Base-by-base conservation (phyloP, 64 coral and sea anemone genomes). In the Pachyseris speciosa region DNA sequence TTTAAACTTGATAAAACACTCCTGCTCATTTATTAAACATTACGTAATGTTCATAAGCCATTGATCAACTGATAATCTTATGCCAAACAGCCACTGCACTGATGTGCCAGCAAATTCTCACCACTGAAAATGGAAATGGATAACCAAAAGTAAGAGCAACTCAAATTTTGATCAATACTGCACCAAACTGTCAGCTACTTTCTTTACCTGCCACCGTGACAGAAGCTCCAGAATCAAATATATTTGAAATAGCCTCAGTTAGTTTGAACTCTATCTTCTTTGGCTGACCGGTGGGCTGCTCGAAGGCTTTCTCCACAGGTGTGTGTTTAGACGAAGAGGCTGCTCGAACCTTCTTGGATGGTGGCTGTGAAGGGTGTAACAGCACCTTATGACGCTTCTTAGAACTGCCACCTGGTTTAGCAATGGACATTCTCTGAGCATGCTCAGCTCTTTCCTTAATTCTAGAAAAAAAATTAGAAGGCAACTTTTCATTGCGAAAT, bases 191-290 rank as follows among this genome's bases (percentile, higher is more conserved):
- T 27, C 17, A 78, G 27, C 0, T 8, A 55, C 13, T 32, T 17
- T 22, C 3, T 47, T 81, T 61, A 81, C 85, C 64, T 63, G 16
- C 33, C 42, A 32, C 15, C 19, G 43, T 24, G 53, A 7, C 25
- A 3, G 79, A 70, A 42, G 90, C 80, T 57, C 72, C 93, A 50
- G 80, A 81, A 28, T 99, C 97, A 93, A 99, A 99, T 72, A 99
- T 95, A 29, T 90, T 87, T 27, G 97, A 92, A 28, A 98, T 95
- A 1, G 93, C 85, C 71, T 99, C 94, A 2, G 79, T 89, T 22
- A 99, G 81, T 57, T 95, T 95, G 52, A 99, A 92, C 51, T 79
- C 97, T 48, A 99, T 99, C 75, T 93, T 99, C 42, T 80, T 91
- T 22, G 74, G 40, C 32, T 93, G 97, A 16, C 73, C 93, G 4